Evolutionary conservation across 2,113 vertebrate species (phyloP).

Genomic region (Pomatorhinus ruficollis): DNA sequence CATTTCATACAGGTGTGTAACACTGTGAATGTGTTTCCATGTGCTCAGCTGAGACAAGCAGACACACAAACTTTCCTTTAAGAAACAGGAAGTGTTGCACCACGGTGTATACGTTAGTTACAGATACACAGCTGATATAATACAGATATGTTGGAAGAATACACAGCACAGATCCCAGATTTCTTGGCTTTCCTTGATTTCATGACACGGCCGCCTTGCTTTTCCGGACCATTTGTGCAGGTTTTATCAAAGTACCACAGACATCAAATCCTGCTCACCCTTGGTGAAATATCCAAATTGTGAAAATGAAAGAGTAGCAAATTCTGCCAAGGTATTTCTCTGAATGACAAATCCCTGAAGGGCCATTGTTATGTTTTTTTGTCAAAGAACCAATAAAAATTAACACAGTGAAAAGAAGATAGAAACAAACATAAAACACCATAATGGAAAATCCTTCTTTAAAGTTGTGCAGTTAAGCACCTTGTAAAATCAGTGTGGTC

Average conservation of each 20-base stretch:
- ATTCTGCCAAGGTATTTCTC: neutral
- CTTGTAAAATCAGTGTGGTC: neutral
- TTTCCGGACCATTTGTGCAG: neutral
- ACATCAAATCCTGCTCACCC: neutral
- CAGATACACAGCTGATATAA: no score
- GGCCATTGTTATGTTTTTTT: neutral
- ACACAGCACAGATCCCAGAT: neutral
- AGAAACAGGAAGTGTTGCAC: neutral
- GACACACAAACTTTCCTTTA: neutral
- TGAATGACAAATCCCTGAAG: neutral
- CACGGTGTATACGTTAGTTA: neutral
- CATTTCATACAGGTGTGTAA: neutral
- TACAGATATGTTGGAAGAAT: no score
- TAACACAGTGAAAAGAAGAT: neutral
- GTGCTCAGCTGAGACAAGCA: neutral
- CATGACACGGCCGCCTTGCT: neutral
- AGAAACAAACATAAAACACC: neutral
- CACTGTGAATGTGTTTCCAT: neutral
- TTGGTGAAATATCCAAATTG: neutral
- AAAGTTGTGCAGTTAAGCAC: neutral
- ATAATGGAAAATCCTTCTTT: neutral
- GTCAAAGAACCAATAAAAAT: neutral
- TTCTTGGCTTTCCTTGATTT: neutral
- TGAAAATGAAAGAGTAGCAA: neutral
- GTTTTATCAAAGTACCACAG: neutral